Base-by-base conservation (phyloP, 1,140 invertebrate genomes). In the Probaryconus sp. region DNA sequence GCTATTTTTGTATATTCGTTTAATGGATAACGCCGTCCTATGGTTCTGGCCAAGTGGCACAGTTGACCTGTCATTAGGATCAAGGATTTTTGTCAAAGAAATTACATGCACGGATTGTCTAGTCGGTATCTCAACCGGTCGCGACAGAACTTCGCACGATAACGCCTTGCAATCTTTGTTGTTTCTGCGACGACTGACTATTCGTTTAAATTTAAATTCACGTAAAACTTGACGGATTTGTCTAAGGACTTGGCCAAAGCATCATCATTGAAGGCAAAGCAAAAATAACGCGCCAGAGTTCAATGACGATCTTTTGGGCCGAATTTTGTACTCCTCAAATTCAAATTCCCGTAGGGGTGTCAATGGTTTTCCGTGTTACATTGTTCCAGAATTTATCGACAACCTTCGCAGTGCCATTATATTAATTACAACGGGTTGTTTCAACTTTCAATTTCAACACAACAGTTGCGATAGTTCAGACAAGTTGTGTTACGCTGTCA, bases 1-100 rank as follows among this genome's bases (percentile, higher is more conserved):
- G 24, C 24, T 47, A 16, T 28, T 16, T 35, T 61, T 43, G 30
- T 31, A 40, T 48, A 61, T 26, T 61, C 20, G 33, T 18, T 17
- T 20, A 17, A 37, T 26, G 21, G 4, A 61, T 48, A n/a, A 26
- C 30, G 21, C 20, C 35, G 56, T 61, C 56, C 56, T 61, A 61
- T 48, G 35, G 31, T 18, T 40, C 33, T 40, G 58, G 74, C 71
- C 71, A 78, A 77, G 76, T 80, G 74, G 75, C 72, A 78, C 70
- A 63, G 63, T 70, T 76, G 75, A 79, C 75, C 72, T 72, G 71
- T 77, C 77, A 80, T 80, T 80, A 80, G 72, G 79, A 79, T 74
- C 79, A 77, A 80, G 79, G 77, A 80, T 77, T 72, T 64, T 53
- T 11, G 45, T 61, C 43, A 40, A 53, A 47, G 56, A 37, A 43